Conservation (phyloP, 1,140 invertebrate species). For the Pseudomyrmex flavicornis region DNA sequence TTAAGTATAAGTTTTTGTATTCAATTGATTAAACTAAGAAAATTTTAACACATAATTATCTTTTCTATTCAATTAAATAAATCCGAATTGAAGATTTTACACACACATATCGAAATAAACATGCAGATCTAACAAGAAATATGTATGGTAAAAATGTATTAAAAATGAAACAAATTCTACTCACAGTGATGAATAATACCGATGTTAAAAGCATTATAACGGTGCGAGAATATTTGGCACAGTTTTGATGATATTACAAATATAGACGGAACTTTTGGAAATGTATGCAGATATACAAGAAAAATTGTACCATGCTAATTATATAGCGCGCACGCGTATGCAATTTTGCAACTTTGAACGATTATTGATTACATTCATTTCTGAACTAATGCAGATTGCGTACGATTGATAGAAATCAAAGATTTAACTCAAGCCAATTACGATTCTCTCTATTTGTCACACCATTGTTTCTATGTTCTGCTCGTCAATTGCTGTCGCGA, state of each 20-base stretch:
- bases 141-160: constrained; percentile 4
- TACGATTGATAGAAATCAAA: constrained; percentile 34
- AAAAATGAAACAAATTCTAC: constrained; percentile 38
- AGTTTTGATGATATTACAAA: constrained; percentile 35
- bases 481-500: constrained; percentile 19
- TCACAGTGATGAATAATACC: constrained; percentile 27
- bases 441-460: constrained; percentile 22
- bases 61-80: no score
- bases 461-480: constrained; percentile 17
- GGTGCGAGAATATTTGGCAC: constrained; percentile 19
- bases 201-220: constrained; percentile 37
- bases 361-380: constrained; percentile 9
- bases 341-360: not conserved
- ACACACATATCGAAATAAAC: not conserved
- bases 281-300: not conserved
- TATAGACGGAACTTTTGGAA: constrained; percentile 19
- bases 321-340: not conserved
- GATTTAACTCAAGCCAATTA: constrained; percentile 37
- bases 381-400: constrained; percentile 1
- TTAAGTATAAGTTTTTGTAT: no score
- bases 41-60: no score
- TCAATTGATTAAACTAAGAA: no score
- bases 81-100: no score
- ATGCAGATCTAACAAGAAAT: not conserved
- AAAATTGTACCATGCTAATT: constrained; percentile 29